A percentile compares a stretch with the other conserved stretches of the same genome.
Conservation (phyloP, 2,888 invertebrate species). For the Chrysolina haemoptera region DNA sequence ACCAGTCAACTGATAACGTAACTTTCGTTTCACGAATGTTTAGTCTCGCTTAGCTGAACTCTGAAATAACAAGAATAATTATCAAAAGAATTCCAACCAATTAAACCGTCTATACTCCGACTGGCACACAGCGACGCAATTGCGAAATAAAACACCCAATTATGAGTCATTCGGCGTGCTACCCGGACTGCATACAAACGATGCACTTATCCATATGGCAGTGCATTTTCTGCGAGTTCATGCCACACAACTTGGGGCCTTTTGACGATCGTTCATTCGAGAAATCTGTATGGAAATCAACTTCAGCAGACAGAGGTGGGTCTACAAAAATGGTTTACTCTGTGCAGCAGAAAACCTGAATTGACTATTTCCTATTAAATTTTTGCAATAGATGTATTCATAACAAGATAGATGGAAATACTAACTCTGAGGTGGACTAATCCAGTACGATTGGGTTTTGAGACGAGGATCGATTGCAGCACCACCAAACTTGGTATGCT, state of each 20-base stretch:
- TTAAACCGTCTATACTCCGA: constrained; percentile 16
- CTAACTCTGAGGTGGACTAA: too few species aligned
- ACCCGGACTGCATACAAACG: constrained; percentile 27
- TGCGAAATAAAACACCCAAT: constrained; percentile 23
- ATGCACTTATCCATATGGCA: constrained; percentile 22
- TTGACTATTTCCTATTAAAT: too few species aligned
- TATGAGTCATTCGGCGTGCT: constrained; percentile 21
- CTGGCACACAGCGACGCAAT: constrained; percentile 21
- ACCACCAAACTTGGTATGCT: too few species aligned
- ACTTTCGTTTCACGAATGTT: constrained; percentile 18
- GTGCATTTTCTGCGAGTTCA: constrained; percentile 10
- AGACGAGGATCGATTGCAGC: too few species aligned
- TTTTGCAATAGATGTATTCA: too few species aligned
- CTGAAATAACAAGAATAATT: background rate
- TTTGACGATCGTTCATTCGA: constrained; percentile 7
- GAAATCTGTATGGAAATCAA: constrained; percentile 22
- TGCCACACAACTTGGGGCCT: constrained; percentile 3
- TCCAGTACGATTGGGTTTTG: too few species aligned
- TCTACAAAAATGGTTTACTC: background rate
- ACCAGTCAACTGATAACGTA: constrained; percentile 2
- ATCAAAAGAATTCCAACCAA: constrained; percentile 22
- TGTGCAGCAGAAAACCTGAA: background rate
- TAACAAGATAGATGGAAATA: too few species aligned
- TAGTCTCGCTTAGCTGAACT: constrained; percentile 15
- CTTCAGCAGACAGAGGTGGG: background rate